Conservation (phyloP, 2,888 invertebrate species). For the Tuta absoluta region DNA sequence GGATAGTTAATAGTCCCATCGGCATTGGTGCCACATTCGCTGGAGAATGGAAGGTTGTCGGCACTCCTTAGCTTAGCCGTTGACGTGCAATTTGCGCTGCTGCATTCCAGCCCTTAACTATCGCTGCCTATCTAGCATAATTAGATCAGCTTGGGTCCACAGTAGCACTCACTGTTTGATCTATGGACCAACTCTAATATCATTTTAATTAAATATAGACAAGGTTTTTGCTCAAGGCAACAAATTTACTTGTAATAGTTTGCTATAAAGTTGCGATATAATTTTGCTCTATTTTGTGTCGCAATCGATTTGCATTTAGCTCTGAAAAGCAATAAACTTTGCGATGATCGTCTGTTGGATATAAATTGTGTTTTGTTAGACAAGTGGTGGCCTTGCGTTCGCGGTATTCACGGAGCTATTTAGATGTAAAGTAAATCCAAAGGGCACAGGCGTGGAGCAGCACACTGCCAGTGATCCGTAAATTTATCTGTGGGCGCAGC, state of each 20-base stretch:
- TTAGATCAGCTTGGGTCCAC: slow-evolving; percentile 44
- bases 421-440: slow-evolving; percentile 69
- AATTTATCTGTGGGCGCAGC: slow-evolving; percentile 75
- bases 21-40: slow-evolving; percentile 65
- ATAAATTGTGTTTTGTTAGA: slow-evolving; percentile 33
- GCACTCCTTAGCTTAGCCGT: slow-evolving; percentile 64
- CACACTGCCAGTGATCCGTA: slow-evolving; percentile 49
- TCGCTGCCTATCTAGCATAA: slow-evolving; percentile 51
- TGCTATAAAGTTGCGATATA: slow-evolving; percentile 17
- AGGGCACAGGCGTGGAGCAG: slow-evolving; percentile 71
- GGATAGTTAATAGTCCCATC: slow-evolving; percentile 65
- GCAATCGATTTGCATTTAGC: slow-evolving; percentile 18
- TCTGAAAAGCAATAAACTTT: slow-evolving; percentile 7
- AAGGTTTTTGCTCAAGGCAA: slow-evolving; percentile 22
- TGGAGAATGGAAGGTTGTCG: slow-evolving; percentile 75
- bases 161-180: slow-evolving; percentile 44
- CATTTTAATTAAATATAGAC: slow-evolving; percentile 18
- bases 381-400: slow-evolving; percentile 49
- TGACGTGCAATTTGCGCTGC: slow-evolving; percentile 58
- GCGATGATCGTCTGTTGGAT: slow-evolving; percentile 25
- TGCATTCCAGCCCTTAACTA: slow-evolving; percentile 65
- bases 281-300: slow-evolving; percentile 15
- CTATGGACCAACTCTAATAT: slow-evolving; percentile 32
- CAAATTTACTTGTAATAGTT: neutral
- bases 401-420: slow-evolving; percentile 62